Percentiles rank a stretch among this genome's conserved stretches.
Evolutionary conservation across 1,140 invertebrate species (phyloP).

Genomic region (Hypsibius dujardini): DNA sequence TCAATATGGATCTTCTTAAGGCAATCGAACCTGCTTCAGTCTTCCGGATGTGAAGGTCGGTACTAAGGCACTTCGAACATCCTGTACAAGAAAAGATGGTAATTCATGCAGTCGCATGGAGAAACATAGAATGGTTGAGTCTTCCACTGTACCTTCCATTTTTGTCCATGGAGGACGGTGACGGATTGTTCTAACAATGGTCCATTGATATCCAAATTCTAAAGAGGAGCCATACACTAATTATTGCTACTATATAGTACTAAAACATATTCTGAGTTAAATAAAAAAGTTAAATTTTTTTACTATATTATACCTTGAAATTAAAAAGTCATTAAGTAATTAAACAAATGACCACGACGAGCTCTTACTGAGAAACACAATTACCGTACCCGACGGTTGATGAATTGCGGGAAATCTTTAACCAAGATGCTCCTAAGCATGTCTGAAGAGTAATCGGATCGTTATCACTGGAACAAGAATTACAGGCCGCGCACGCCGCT

Average conservation of each 20-base stretch:
- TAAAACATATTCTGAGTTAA: too few relatives aligned
- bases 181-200: background rate
- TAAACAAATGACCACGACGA: background rate
- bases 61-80: conserved; percentile 6
- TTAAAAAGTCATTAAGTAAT: background rate
- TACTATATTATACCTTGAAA: background rate
- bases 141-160: conserved; percentile 8
- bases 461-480: too few relatives aligned
- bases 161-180: background rate
- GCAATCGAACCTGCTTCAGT: background rate
- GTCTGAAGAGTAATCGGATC: background rate
- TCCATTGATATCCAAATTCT: background rate
- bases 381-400: conserved; percentile 5
- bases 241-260: too few relatives aligned
- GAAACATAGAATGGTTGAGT: background rate
- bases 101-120: too few relatives aligned
- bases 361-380: background rate
- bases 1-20: background rate
- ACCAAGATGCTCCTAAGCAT: conserved; percentile 1
- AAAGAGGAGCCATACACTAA: background rate
- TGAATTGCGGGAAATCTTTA: background rate
- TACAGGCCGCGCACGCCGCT: too few relatives aligned
- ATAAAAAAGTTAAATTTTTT: too few relatives aligned
- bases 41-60: conserved; percentile 10
- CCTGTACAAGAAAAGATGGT: background rate